Evolutionary conservation across 1,140 invertebrate species (phyloP).

Genomic region (Elymnias hypermnestra): DNA sequence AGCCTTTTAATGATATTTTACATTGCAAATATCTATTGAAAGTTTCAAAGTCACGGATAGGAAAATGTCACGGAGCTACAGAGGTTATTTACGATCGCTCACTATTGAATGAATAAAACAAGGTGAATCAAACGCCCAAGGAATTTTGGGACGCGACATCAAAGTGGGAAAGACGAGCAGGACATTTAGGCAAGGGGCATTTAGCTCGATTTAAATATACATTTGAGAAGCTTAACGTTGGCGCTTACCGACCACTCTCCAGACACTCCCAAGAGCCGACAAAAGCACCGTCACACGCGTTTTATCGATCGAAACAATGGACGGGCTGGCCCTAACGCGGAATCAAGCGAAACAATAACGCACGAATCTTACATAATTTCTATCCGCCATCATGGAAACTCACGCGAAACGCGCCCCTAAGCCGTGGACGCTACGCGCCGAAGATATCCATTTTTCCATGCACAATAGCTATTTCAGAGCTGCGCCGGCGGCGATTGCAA

Average conservation of each 20-base stretch:
- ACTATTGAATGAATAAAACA: slow-evolving; percentile 17
- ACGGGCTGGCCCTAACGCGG: slow-evolving; percentile 23
- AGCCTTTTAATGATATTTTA: not conserved
- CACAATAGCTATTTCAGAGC: slow-evolving; percentile 60
- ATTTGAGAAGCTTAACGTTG: slow-evolving; percentile 24
- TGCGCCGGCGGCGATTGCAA: slow-evolving; percentile 64
- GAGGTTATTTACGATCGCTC: slow-evolving; percentile 14
- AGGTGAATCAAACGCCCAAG: slow-evolving; percentile 5
- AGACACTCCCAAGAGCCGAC: slow-evolving; percentile 36
- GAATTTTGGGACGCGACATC: slow-evolving; percentile 1
- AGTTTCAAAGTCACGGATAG: slow-evolving; percentile 13
- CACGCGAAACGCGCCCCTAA: slow-evolving; percentile 55
- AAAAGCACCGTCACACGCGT: slow-evolving; percentile 36
- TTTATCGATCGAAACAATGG: slow-evolving; percentile 31
- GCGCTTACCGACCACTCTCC: slow-evolving; percentile 45
- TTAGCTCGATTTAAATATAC: slow-evolving; percentile 59
- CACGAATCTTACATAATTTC: slow-evolving; percentile 67
- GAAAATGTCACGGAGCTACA: slow-evolving; percentile 8
- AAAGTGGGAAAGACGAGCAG: slow-evolving; percentile 5
- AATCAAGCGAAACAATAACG: slow-evolving; percentile 52
- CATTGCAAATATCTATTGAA: slow-evolving; percentile 2
- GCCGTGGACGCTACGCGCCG: slow-evolving; percentile 33
- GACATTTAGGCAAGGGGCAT: slow-evolving; percentile 15
- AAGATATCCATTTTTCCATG: slow-evolving; percentile 56
- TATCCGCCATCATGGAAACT: slow-evolving; percentile 41